Conservation (phyloP, 2,113 vertebrate species). For the Misgurnus anguillicaudatus region DNA sequence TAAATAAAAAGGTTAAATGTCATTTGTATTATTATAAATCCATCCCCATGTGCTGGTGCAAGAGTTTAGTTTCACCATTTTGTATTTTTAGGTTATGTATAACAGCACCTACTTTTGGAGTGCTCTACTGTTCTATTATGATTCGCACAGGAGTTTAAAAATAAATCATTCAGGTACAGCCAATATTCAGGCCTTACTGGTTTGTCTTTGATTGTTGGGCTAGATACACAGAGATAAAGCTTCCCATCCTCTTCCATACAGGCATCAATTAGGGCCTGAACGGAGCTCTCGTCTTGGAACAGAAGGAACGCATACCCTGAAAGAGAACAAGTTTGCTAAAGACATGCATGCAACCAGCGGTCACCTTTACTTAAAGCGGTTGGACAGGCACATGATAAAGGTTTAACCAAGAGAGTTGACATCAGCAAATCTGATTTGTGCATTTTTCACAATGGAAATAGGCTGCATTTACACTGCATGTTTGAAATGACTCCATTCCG, state of each 20-base stretch:
- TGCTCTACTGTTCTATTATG: slow-evolving; percentile 15
- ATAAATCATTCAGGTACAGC: slow-evolving; percentile 1
- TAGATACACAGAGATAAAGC: slow-evolving; percentile 97
- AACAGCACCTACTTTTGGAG: slow-evolving; percentile 47
- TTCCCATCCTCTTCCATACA: slow-evolving; percentile 99
- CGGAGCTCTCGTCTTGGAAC: slow-evolving; percentile 99
- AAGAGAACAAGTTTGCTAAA: slow-evolving; percentile 24
- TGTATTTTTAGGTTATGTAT: slow-evolving; percentile 35
- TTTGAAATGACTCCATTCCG: too few species aligned
- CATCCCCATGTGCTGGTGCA: neutral
- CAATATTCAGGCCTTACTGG: slow-evolving; percentile 79
- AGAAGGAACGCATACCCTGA: slow-evolving; percentile 97
- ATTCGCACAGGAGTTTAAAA: slow-evolving; percentile 36
- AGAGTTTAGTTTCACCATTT: slow-evolving; percentile 4
- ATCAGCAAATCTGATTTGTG: too few species aligned
- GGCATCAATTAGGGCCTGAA: slow-evolving; percentile 97
- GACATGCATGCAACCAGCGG: neutral
- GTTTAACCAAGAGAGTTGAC: neutral
- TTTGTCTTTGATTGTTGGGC: slow-evolving; percentile 99
- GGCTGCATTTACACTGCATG: too few species aligned
- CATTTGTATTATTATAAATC: neutral
- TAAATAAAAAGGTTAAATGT: neutral
- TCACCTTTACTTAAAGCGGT: neutral
- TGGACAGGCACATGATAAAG: neutral
- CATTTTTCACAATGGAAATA: too few species aligned